Evolutionary conservation across 2,888 invertebrate species (phyloP), one percentile per base, ranked within the genome.

Genomic region (Celastrina argiolus): DNA sequence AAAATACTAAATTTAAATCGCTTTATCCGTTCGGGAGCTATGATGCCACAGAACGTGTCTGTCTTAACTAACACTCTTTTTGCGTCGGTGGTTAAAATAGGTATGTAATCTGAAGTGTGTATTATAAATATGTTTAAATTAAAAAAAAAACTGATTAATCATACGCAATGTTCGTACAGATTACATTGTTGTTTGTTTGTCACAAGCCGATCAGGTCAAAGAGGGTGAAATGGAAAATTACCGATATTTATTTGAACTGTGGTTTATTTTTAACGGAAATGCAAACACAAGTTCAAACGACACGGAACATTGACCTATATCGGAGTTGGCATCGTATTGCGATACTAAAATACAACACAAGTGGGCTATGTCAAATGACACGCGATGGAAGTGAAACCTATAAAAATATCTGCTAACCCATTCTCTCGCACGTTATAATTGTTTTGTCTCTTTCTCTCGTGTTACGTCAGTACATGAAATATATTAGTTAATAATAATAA

Each of bases 281-380:
- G 36, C 59, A 59, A 51, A 51, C 34, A 59, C 59, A 59, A 59
- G 59, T 59, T 59, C 59, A 59, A 56, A 12, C 14, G 56, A 56
- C 28, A 56, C 3, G 56, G 26, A 59, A 59, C 59, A 59, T 59
- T 59, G 59, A 59, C 59, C 59, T 34, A 59, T 34, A 59, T 59
- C 16, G 34, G 59, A 16, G 59, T 36, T 59, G 34, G 59, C 59
- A 34, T 16, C 36, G 59, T 2, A 6, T 34, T 2, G 10, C 18
- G 59, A 34, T 34, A 34, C 36, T 36, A 34, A 59, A 36, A 34
- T 36, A 31, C 7, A 16, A 45, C 41, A 56, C 58, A 58, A 16
- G 58, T 31, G 58, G 58, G 31, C 58, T 58, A 58, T 31, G 58
- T 16, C 31, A 58, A 58, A n/a, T 28, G 56, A 28, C 26, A 28